Conservation (phyloP, 2,113 vertebrate species). For the Sapayoa aenigma region DNA sequence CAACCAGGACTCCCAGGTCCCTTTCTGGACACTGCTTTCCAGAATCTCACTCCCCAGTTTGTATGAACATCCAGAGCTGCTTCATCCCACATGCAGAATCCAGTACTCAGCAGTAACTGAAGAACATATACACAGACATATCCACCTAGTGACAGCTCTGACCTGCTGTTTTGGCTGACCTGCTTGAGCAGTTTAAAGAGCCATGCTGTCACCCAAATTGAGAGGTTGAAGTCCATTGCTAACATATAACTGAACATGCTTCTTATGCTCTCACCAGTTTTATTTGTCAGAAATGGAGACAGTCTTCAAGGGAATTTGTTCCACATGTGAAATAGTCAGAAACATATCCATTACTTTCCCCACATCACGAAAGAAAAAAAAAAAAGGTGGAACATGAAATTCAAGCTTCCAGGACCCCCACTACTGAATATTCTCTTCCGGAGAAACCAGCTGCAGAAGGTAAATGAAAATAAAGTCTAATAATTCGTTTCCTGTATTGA, state of each 20-base stretch:
- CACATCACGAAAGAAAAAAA: not conserved
- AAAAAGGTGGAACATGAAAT: not conserved
- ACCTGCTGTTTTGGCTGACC: not conserved
- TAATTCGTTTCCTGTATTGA: not conserved
- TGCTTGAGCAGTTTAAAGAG: not conserved
- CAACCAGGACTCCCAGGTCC: too few relatives aligned
- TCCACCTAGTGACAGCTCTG: not conserved
- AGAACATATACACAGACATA: not conserved
- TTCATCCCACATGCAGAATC: too few relatives aligned
- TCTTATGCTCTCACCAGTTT: not conserved
- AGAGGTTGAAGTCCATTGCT: not conserved
- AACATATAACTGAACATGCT: not conserved
- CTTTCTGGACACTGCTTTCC: too few relatives aligned
- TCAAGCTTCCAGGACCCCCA: not conserved
- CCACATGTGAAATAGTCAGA: not conserved
- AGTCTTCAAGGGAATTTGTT: not conserved
- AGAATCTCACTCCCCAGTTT: too few relatives aligned
- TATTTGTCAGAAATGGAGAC: not conserved
- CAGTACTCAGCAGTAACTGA: not conserved
- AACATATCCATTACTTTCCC: not conserved
- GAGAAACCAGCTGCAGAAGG: not conserved
- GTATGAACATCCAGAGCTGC: too few relatives aligned
- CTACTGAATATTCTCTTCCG: not conserved
- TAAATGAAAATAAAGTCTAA: not conserved
- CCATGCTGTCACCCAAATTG: not conserved